Conservation (phyloP, 2,797 vertebrate genomes). For the Eutrigla gurnardus region DNA sequence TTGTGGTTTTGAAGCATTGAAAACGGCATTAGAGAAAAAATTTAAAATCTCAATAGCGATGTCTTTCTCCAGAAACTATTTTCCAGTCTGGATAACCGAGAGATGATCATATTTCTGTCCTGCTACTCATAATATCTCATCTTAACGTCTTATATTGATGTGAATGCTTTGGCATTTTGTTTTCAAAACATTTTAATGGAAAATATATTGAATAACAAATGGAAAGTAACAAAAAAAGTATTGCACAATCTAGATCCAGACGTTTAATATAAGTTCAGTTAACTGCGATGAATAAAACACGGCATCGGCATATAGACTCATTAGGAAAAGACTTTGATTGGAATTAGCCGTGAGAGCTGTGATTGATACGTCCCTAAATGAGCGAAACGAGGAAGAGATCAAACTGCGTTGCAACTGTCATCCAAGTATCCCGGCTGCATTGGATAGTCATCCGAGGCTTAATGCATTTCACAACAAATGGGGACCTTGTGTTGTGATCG, state of each 20-base stretch:
- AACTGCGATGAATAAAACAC: neutral
- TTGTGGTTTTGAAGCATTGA: neutral
- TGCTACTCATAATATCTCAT: neutral
- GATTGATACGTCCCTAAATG: neutral
- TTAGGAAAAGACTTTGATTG: neutral
- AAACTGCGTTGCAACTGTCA: conserved; percentile 2
- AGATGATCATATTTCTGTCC: neutral
- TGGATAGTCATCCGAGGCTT: conserved; percentile 3
- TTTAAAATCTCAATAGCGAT: too few relatives aligned
- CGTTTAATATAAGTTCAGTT: neutral
- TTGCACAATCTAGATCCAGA: neutral
- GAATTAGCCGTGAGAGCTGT: neutral
- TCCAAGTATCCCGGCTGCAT: conserved; percentile 4
- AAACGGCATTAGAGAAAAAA: neutral
- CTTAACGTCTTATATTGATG: neutral
- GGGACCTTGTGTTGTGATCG: conserved; percentile 25
- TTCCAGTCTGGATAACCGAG: neutral
- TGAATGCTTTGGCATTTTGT: neutral
- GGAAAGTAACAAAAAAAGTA: too few relatives aligned
- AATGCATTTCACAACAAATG: conserved; percentile 34
- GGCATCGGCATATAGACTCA: neutral
- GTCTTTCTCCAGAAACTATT: neutral
- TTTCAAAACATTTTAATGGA: neutral
- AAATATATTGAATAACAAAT: neutral
- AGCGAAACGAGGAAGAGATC: neutral